phyloP scores from a whole-genome alignment of 2,113 vertebrate genomes.

The Cinclus mexicanus region DNA sequence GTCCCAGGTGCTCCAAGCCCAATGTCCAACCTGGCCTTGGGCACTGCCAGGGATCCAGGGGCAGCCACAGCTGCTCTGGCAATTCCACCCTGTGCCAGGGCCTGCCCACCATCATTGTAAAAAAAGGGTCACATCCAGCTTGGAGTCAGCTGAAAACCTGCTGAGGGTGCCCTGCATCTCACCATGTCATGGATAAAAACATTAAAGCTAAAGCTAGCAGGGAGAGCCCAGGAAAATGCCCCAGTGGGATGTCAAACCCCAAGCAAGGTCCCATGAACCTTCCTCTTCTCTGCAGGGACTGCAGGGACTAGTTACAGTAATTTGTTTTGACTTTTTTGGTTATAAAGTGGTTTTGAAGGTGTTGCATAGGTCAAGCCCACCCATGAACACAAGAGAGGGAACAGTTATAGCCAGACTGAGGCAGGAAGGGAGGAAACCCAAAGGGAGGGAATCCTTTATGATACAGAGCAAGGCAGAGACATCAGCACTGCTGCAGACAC shows the following conservation, averaged over 20 bases:
- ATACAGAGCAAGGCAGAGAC: not conserved
- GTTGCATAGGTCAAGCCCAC: not conserved
- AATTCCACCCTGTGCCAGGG: not conserved
- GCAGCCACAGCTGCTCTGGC: not conserved
- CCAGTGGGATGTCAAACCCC: not conserved
- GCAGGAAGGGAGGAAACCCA: no score
- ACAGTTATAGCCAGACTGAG: not conserved
- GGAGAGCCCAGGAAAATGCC: not conserved
- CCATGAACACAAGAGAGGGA: not conserved
- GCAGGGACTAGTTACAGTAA: not conserved
- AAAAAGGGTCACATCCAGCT: not conserved
- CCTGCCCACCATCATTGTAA: rapidly evolving
- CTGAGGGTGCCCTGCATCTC: not conserved
- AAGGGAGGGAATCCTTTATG: rapidly evolving
- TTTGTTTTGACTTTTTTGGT: not conserved
- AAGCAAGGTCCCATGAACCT: not conserved
- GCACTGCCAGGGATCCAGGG: not conserved
- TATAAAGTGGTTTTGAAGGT: not conserved
- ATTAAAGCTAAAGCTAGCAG: not conserved
- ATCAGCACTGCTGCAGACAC: not conserved
- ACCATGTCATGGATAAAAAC: rapidly evolving
- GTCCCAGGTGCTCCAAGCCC: not conserved
- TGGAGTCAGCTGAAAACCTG: not conserved
- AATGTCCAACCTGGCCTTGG: not conserved
- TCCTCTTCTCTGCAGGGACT: not conserved